A percentile compares a stretch with the other conserved stretches of the same genome.
These are phyloP conservation scores for Napeogenes inachia DNA, from an alignment of 2,888 invertebrate species.

Conservation along the genomic window DNA sequence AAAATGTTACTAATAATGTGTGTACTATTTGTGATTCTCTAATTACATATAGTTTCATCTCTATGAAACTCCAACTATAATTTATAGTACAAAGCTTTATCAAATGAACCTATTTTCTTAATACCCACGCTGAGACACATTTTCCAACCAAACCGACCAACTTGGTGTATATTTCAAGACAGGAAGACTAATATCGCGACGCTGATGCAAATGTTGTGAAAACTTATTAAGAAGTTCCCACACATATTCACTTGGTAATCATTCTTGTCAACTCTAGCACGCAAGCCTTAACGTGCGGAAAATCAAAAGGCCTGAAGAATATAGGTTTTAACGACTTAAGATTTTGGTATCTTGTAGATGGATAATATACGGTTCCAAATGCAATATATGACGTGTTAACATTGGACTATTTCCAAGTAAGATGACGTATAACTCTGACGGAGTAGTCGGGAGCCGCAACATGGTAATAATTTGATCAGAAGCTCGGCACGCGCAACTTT, in stretches of 20 bases:
- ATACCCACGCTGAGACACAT: background rate
- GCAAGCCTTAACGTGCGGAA: constrained; percentile 27
- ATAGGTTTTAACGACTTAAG: background rate
- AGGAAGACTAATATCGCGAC: constrained; percentile 30
- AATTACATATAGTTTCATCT: too few relatives aligned
- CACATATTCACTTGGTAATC: constrained; percentile 55
- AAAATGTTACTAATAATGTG: too few relatives aligned
- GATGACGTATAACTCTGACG: constrained; percentile 43
- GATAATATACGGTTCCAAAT: constrained; percentile 32
- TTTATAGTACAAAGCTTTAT: too few relatives aligned
- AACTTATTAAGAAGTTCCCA: constrained; percentile 70
- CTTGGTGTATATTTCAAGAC: constrained; percentile 30
- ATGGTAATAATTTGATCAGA: constrained; percentile 74
- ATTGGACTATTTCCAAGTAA: constrained; percentile 43
- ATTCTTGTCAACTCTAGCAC: constrained; percentile 62
- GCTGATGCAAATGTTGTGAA: constrained; percentile 67
- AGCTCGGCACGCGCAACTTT: constrained; percentile 59
- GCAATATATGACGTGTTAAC: constrained; percentile 23
- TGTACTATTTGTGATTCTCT: too few relatives aligned
- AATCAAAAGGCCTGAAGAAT: constrained; percentile 26
- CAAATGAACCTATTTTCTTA: background rate
- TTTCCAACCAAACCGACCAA: background rate
- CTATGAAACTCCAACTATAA: too few relatives aligned
- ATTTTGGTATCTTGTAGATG: constrained; percentile 13
- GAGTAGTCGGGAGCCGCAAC: constrained; percentile 58